Conservation (phyloP, 2,888 invertebrate genomes). For the Patella caerulea region DNA sequence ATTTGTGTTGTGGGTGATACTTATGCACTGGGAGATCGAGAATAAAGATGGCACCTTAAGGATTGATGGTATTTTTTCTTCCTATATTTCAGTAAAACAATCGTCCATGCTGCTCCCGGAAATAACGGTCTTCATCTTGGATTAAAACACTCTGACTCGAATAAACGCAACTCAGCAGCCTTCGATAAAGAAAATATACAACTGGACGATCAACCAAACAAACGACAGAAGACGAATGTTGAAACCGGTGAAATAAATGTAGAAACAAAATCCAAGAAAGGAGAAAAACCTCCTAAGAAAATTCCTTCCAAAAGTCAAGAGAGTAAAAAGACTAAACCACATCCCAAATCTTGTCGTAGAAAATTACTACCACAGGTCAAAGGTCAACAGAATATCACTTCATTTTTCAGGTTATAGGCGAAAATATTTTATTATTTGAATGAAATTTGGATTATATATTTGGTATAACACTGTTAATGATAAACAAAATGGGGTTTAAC, state of each 20-base stretch:
- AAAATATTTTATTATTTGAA: too few relatives aligned
- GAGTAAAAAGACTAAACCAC: constrained; percentile 42
- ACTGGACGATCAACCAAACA: constrained; percentile 16
- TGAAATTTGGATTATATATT: too few relatives aligned
- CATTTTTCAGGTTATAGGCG: constrained; percentile 48
- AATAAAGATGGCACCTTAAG: too few relatives aligned
- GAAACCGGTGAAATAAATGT: not conserved
- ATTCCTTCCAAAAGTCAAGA: constrained; percentile 18
- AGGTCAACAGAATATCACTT: constrained; percentile 54
- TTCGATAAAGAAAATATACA: constrained; percentile 46
- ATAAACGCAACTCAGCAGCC: constrained; percentile 5
- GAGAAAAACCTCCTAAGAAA: constrained; percentile 10
- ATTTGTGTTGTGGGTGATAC: too few relatives aligned
- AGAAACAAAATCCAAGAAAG: not conserved
- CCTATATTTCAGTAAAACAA: constrained; percentile 50
- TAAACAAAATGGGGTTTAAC: too few relatives aligned
- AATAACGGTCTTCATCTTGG: constrained; percentile 30
- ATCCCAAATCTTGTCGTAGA: constrained; percentile 42
- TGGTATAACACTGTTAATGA: too few relatives aligned
- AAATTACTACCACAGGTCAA: constrained; percentile 57
- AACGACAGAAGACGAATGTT: constrained; percentile 10
- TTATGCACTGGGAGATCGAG: too few relatives aligned
- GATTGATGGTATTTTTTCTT: not conserved
- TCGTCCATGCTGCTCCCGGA: constrained; percentile 47
- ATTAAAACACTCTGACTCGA: not conserved